Percentiles rank a stretch among this genome's conserved stretches.
Evolutionary conservation across 2,113 vertebrate genomes (phyloP).

Genomic region (Gorilla gorilla): DNA sequence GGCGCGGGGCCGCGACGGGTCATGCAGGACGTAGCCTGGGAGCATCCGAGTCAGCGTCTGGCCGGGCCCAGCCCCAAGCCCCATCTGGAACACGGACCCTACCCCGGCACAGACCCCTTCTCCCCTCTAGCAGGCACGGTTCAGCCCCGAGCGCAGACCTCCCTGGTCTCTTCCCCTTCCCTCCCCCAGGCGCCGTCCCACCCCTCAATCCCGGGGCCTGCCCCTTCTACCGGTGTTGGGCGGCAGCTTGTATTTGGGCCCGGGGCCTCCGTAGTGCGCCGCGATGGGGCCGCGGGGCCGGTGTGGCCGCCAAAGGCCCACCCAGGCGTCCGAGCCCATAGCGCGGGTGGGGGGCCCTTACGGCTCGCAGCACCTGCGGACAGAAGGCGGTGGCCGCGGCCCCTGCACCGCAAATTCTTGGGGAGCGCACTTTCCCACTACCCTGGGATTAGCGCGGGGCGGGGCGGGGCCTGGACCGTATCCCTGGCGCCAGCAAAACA

Average conservation of each 20-base stretch:
- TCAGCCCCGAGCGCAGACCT: slow-evolving; percentile 13
- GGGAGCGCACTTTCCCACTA: rapidly evolving
- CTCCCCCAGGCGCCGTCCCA: not conserved
- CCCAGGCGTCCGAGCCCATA: slow-evolving; percentile 89
- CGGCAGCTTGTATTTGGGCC: slow-evolving; percentile 90
- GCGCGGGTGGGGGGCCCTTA: not conserved
- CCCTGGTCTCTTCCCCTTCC: slow-evolving; percentile 18
- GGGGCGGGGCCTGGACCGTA: not conserved
- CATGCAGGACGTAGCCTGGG: slow-evolving; percentile 83
- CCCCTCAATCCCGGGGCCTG: not conserved
- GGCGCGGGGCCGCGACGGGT: slow-evolving; percentile 87
- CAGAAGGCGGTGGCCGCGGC: not conserved
- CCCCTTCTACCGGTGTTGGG: slow-evolving; percentile 85
- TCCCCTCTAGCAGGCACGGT: rapidly evolving
- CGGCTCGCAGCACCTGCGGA: slow-evolving; percentile 47
- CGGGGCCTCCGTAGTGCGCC: slow-evolving; percentile 90
- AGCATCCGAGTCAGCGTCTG: slow-evolving; percentile 28
- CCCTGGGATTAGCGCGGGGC: not conserved
- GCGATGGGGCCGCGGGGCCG: slow-evolving; percentile 91
- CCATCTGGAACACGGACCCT: too few species aligned
- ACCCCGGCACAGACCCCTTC: not conserved
- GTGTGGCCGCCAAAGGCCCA: slow-evolving; percentile 92
- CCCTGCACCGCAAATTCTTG: not conserved
- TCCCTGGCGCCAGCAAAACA: slow-evolving; percentile 46
- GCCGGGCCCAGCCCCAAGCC: not conserved